Conservation (phyloP, 2,113 vertebrate species). For the Cephalophus harveyi region DNA sequence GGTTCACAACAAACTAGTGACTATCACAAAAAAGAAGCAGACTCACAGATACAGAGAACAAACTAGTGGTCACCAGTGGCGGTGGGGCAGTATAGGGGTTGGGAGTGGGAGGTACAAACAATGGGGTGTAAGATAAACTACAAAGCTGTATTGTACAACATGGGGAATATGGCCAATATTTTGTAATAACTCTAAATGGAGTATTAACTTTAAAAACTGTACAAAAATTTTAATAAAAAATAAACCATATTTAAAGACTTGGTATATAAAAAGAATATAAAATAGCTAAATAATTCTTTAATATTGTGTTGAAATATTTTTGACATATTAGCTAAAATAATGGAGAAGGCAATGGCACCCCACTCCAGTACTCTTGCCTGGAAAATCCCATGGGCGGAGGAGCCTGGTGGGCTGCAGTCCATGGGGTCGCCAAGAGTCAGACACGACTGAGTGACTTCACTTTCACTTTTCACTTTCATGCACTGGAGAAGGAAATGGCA, state of each 20-base stretch:
- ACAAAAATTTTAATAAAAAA: neutral
- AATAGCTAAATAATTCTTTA: neutral
- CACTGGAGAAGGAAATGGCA: too few relatives aligned
- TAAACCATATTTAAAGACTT: neutral
- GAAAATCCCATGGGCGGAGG: too few relatives aligned
- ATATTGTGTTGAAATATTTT: neutral
- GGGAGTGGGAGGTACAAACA: too few relatives aligned
- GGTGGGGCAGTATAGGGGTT: neutral
- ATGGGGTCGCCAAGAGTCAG: too few relatives aligned
- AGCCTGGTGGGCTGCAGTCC: too few relatives aligned
- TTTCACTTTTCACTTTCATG: too few relatives aligned
- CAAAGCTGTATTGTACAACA: neutral
- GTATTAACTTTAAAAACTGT: neutral
- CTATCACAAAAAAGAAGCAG: neutral
- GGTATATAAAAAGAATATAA: neutral
- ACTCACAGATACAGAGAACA: neutral
- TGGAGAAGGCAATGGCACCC: too few relatives aligned
- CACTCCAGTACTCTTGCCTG: too few relatives aligned
- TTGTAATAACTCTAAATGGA: neutral
- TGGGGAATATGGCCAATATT: neutral
- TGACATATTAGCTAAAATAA: neutral
- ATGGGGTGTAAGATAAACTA: accelerated
- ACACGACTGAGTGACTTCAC: too few relatives aligned
- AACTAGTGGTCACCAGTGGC: neutral
- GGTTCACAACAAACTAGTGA: neutral